Evolutionary conservation across 2,888 invertebrate species (phyloP), one percentile per base, ranked within the genome.

Genomic region (Drosophila paucipuncta): DNA sequence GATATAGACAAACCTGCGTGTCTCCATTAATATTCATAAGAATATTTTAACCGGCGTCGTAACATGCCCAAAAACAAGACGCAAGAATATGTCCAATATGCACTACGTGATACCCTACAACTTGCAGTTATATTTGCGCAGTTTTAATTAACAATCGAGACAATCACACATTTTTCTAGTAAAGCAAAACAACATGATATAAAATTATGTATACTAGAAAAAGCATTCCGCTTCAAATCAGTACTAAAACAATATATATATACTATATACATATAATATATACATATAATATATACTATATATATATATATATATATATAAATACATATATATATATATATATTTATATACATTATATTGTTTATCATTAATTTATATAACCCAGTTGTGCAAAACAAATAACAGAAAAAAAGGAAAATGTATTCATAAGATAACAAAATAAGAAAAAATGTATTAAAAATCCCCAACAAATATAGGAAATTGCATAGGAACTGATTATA

Each of bases 41-140:
- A 28, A 58, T 54, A 22, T 63, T 78, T 73, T 80, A 80, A 78
- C 70, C 73, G 59, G 43, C 67, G 64, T 37, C 49, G 53, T 73
- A 82, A 58, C 82, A 80, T 80, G 78, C 73, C 85, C 61, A 82
- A 85, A 84, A 85, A 76, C 74, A 69, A 39, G 43, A 39, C 31
- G 1, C 1, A 22, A 11, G 11, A 43, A 7, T 0, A 16, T 10
- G 6, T 13, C 1, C 9, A 22, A n/a, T 53, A 39, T 61, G 28
- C 49, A 58, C 58, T 49, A 0, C 13, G 1, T 0, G 0, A 76
- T 76, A 67, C 78, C 64, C 73, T 67, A 52, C 53, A 62, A 35
- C 31, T 16, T 25, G 6, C 9, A 33, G 37, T 30, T 13, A 7
- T 28, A n/a, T 50, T 31, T 13, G n/a, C 10, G 50, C 18, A 28